Base-by-base conservation (phyloP, 2,888 invertebrate species). In the Ptychoptera albimana region DNA sequence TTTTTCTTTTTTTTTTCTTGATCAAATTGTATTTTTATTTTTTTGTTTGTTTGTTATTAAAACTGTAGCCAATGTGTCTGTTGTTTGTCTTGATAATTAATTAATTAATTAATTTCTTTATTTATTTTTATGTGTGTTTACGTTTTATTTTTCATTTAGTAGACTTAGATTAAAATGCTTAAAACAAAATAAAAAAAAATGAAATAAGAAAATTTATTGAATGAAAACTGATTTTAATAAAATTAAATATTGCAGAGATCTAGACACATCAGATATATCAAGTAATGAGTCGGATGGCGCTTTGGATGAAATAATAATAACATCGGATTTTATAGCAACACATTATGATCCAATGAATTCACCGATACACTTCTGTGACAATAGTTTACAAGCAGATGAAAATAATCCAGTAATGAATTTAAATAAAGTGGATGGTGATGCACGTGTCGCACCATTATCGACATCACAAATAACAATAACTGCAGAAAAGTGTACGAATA, bases 221-320 rank as follows among this genome's bases (percentile, higher is more conserved):
- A 23, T 23, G n/a, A n/a, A 23, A 23, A 23, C 7, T 7, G 23
- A 23, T 23, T 23, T 23, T 23, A 23, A 23, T 23, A 7, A 5
- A 23, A 5, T 23, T 3, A 23, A 23, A 23, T 23, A 23, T 50
- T 62, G 57, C 52, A 61, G 64, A 51, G 61, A 61, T 57, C 61
- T 60, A 59, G 64, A 64, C 55, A 64, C 64, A 55, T 63, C 63
- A 53, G 64, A 64, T 54, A 58, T 63, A 55, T 63, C 61, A 49
- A 64, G 64, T 56, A 64, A 64, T 57, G 64, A 64, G 52, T 63
- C 63, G 42, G 64, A 64, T 50, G 61, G 60, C 53, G 62, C 60
- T 38, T 53, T 64, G 45, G 61, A 65, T 51, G 65, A 65, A 52
- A 62, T 64, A 55, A 57, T 65, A 46, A 60, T 65, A 39, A 57